A percentile compares a stretch with the other conserved stretches of the same genome.
These are phyloP conservation scores for Linnaemya vulpina DNA, from an alignment of 2,888 invertebrate genomes.

Conservation along the genomic window DNA sequence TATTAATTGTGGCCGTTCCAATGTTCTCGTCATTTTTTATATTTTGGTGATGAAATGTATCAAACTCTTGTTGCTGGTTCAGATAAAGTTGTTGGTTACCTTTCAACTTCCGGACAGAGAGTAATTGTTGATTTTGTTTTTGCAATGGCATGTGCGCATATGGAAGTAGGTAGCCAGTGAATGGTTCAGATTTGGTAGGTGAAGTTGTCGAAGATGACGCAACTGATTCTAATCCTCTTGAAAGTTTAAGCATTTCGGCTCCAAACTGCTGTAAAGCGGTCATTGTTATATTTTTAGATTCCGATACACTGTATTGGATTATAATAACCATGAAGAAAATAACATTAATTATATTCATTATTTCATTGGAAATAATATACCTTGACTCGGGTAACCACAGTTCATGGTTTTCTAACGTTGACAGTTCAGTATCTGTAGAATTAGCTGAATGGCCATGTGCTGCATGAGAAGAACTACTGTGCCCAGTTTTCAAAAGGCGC, in stretches of 20 bases:
- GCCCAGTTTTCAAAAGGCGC: conserved; percentile 85
- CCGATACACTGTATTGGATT: conserved; percentile 83
- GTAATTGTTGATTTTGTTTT: conserved; percentile 69
- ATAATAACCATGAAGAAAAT: too few relatives aligned
- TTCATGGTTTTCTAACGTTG: conserved; percentile 92
- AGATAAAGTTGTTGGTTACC: conserved; percentile 13
- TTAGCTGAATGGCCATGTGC: conserved; percentile 88
- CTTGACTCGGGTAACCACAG: conserved; percentile 90
- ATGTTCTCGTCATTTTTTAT: conserved; percentile 15
- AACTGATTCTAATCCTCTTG: conserved; percentile 90
- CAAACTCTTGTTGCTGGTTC: conserved; percentile 42
- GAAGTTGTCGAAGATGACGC: conserved; percentile 82
- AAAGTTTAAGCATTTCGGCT: conserved; percentile 92
- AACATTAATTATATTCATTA: too few relatives aligned
- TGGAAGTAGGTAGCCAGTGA: conserved; percentile 77
- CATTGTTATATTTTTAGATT: conserved; percentile 92
- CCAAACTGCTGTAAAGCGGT: conserved; percentile 93
- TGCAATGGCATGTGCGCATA: conserved; percentile 74
- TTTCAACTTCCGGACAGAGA: background rate
- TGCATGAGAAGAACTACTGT: conserved; percentile 83
- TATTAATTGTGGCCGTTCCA: conserved; percentile 9
- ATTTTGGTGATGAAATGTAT: conserved; percentile 33
- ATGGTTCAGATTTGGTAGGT: conserved; percentile 81
- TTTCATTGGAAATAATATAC: conserved; percentile 78
- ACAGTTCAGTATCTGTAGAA: conserved; percentile 93